Percentiles rank a stretch among this genome's conserved stretches.
Evolutionary conservation across 2,888 invertebrate genomes (phyloP).

Genomic region (Lacanobia oleracea): DNA sequence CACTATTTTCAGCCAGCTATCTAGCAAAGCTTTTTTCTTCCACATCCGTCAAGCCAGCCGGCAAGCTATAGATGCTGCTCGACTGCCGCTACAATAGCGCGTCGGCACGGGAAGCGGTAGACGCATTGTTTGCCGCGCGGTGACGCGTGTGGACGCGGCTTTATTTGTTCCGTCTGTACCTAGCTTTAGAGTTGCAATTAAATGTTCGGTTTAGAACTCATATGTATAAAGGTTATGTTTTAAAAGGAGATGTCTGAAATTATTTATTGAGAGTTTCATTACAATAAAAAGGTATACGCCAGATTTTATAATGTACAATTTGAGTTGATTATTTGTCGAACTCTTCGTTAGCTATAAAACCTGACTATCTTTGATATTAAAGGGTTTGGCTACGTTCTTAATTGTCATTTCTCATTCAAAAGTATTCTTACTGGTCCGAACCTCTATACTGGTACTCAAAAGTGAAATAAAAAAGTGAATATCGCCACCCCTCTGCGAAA

Average conservation of each 20-base stretch:
- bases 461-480: background rate
- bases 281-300: background rate
- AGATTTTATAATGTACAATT: too few species aligned
- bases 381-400: too few species aligned
- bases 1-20: background rate
- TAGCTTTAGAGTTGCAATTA: slow-evolving; percentile 25
- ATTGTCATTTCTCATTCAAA: too few species aligned
- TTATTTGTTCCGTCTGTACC: slow-evolving; percentile 40
- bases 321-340: too few species aligned
- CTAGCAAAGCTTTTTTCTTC: background rate
- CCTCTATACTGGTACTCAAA: background rate
- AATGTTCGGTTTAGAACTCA: background rate
- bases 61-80: background rate
- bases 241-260: background rate
- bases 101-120: slow-evolving; percentile 42
- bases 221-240: background rate
- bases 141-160: slow-evolving; percentile 33
- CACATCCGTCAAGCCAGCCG: slow-evolving; percentile 4
- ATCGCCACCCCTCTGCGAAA: slow-evolving; percentile 27
- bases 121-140: slow-evolving; percentile 50
- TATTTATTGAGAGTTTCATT: background rate
- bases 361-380: too few species aligned
- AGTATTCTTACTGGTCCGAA: background rate
- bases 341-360: too few species aligned
- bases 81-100: slow-evolving; percentile 41